A percentile compares a stretch with the other conserved stretches of the same genome.
phyloP scores from a whole-genome alignment of 1,140 invertebrate species.

The Cylas formicarius region DNA sequence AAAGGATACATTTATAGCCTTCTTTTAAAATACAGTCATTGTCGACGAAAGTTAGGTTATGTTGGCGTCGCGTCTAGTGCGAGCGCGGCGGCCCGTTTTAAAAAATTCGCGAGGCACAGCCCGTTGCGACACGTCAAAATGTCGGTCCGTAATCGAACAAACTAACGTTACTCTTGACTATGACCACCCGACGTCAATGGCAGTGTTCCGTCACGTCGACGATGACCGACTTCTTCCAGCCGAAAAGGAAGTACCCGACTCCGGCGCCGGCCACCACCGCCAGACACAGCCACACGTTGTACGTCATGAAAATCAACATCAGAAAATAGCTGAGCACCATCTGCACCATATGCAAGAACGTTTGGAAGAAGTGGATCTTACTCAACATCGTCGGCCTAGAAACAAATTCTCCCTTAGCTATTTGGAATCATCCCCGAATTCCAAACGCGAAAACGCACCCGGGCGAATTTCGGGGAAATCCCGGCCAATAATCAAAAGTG shows the following conservation, averaged over 20 bases:
- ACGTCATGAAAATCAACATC: conserved; percentile 99
- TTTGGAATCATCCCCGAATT: too few species aligned
- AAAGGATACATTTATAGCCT: too few species aligned
- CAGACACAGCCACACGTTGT: conserved; percentile 89
- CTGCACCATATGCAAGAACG: conserved; percentile 82
- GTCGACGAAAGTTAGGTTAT: too few species aligned
- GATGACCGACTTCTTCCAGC: conserved; percentile 83
- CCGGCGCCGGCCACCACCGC: conserved; percentile 85
- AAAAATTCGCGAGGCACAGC: too few species aligned
- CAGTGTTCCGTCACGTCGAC: conserved; percentile 94
- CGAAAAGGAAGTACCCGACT: conserved; percentile 88
- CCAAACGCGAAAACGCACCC: too few species aligned
- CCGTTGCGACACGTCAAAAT: too few species aligned
- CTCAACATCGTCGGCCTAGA: conserved; percentile 73
- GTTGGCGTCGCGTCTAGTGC: too few species aligned
- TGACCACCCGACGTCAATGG: conserved; percentile 53
- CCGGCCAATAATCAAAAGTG: not conserved
- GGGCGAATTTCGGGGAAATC: not conserved
- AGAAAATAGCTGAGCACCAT: conserved; percentile 85
- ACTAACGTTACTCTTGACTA: conserved; percentile 10
- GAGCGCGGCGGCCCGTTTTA: too few species aligned
- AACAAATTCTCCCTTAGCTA: too few species aligned
- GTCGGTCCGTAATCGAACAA: too few species aligned
- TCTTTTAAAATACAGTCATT: too few species aligned
- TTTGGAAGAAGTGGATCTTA: conserved; percentile 75